Conservation (phyloP, 2,797 vertebrate species). For the Labroides dimidiatus region DNA sequence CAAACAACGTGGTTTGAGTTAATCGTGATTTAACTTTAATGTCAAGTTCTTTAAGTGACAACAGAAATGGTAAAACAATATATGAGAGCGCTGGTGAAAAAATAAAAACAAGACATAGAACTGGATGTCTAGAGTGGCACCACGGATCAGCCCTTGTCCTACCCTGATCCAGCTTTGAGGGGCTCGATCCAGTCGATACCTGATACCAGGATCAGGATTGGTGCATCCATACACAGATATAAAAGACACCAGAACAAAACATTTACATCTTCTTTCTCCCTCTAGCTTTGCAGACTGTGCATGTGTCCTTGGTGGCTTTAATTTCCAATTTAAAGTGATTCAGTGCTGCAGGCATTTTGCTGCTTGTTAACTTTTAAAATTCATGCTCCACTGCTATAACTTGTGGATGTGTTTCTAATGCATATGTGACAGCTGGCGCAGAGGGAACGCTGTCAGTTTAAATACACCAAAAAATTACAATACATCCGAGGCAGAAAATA, state of each 20-base stretch:
- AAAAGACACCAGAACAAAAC: slow-evolving; percentile 1
- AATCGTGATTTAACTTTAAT: no score
- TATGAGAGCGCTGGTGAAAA: no score
- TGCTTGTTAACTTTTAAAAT: slow-evolving; percentile 31
- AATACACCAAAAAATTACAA: slow-evolving; percentile 6
- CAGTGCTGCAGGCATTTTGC: slow-evolving; percentile 20
- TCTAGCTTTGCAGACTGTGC: slow-evolving; percentile 19
- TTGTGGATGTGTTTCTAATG: slow-evolving; percentile 18
- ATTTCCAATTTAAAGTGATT: slow-evolving; percentile 50
- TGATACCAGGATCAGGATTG: no score
- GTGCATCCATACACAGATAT: neutral
- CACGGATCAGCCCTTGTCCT: no score
- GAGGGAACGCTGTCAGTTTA: slow-evolving; percentile 3
- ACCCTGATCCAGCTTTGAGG: no score
- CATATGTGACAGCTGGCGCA: slow-evolving; percentile 5
- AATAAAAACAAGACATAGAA: no score
- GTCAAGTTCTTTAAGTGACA: no score
- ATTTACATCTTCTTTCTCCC: slow-evolving; percentile 12
- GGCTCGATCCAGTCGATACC: no score
- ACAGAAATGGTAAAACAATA: no score
- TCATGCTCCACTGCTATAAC: slow-evolving; percentile 12
- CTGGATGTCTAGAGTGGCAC: no score
- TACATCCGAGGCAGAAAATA: slow-evolving; percentile 9
- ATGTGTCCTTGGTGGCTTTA: slow-evolving; percentile 34
- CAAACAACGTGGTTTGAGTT: no score